Conservation (phyloP, 2,113 vertebrate genomes). For the Anoura caudifer region DNA sequence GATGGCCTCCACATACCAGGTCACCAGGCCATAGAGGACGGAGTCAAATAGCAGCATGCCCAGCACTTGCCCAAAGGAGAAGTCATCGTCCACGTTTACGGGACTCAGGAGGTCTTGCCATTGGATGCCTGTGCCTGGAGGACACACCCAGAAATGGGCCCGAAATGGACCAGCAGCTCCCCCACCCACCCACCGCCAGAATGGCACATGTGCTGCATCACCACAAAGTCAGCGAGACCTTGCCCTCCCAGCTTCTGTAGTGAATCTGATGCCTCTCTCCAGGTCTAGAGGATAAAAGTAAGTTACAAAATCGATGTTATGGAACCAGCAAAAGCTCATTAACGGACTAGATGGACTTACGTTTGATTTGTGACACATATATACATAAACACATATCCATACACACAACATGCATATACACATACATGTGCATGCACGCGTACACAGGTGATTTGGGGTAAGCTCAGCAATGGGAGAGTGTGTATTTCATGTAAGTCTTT, state of each 20-base stretch:
- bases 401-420: too few relatives aligned
- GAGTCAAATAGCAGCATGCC: conserved; percentile 92
- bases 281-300: not conserved
- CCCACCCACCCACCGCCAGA: not conserved
- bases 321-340: not conserved
- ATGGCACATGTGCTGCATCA: rapidly evolving
- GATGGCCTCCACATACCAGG: conserved; percentile 96
- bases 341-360: not conserved
- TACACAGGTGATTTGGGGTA: not conserved
- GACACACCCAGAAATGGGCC: rapidly evolving
- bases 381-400: not conserved
- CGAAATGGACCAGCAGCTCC: rapidly evolving
- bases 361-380: not conserved
- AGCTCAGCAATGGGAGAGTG: not conserved
- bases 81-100: conserved; percentile 93
- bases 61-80: conserved; percentile 93
- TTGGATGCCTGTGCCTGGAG: conserved; percentile 90
- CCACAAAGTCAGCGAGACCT: not conserved
- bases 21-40: conserved; percentile 86
- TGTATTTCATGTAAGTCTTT: not conserved
- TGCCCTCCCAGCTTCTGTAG: too few relatives aligned
- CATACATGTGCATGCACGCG: not conserved
- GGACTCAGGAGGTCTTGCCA: conserved; percentile 92
- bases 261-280: not conserved
- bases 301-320: not conserved